Evolutionary conservation across 1,140 invertebrate species (phyloP).

Genomic region (Eufriesea mexicana): DNA sequence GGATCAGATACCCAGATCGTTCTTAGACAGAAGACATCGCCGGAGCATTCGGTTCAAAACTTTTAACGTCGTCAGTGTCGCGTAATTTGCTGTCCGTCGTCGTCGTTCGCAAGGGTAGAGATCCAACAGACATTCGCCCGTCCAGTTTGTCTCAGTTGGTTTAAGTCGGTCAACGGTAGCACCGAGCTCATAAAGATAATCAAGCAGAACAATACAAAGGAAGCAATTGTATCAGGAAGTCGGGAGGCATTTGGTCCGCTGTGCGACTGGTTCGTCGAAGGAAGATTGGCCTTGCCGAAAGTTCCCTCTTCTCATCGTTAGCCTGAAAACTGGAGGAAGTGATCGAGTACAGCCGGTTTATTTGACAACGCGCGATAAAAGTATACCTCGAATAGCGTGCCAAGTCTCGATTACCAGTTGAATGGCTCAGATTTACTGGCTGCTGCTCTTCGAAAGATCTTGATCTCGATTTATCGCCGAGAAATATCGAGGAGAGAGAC

Average conservation of each 20-base stretch:
- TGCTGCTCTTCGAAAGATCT: constrained; percentile 74
- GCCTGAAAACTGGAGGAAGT: neutral
- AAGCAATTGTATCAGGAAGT: neutral
- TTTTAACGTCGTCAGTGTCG: constrained; percentile 56
- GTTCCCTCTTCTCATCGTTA: neutral
- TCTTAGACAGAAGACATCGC: constrained; percentile 53
- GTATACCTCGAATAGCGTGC: neutral
- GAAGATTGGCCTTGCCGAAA: neutral
- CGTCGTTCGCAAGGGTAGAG: constrained; percentile 3
- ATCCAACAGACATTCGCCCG: constrained; percentile 12
- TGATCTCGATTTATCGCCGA: neutral
- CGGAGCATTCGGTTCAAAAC: constrained; percentile 56
- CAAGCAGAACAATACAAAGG: neutral
- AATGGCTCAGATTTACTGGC: constrained; percentile 76
- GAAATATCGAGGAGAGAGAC: neutral
- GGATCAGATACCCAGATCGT: constrained; percentile 58
- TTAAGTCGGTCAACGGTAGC: constrained; percentile 42
- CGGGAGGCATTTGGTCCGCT: neutral
- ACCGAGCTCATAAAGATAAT: neutral
- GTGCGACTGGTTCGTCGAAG: neutral
- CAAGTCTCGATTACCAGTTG: constrained; percentile 36
- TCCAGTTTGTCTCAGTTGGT: constrained; percentile 28
- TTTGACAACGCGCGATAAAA: constrained; percentile 2
- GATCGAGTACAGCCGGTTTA: neutral
- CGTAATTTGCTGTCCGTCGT: constrained; percentile 40